Evolutionary conservation across 2,888 invertebrate species (phyloP), one percentile per base, ranked within the genome.

Genomic region (Fragum sueziense): DNA sequence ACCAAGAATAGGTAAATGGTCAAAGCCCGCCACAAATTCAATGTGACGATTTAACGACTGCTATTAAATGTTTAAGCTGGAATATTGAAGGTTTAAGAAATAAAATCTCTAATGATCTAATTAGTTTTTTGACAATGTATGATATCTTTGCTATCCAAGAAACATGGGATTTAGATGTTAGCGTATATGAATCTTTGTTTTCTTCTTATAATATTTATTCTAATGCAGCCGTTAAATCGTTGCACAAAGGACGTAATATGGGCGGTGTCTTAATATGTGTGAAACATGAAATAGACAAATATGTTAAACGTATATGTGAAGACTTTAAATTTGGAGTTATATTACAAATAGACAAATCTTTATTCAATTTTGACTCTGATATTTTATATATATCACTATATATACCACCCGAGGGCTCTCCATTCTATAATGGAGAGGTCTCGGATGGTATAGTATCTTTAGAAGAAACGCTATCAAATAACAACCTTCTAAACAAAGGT

Each of bases 101-200:
- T 20, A 74, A 74, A 68, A 9, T 74, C 6, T 73, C 25, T 22
- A 25, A 20, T 65, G 65, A 73, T 34, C 11, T 73, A 34, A 33
- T 17, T 41, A n/a, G 47, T 41, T 25, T 37, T n/a, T 1, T 74
- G 9, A 27, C 22, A 29, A 22, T 0, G n/a, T 74, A 27, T 59
- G 74, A 74, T 31, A 54, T 74, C 14, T 20, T 74, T 57, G 37
- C 54, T 22, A 0, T 74, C 0, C 67, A 68, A 68, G 68, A 74
- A 47, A 74, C 74, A 14, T 74, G 68, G 74, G 41, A 41, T 29
- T 41, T 22, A 9, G 59, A 74, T 22, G 22, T n/a, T 14, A 9
- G 37, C 11, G 22, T 59, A 31, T 52, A 20, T 20, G 20, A 6
- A 9, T 25, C 22, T 9, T 27, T 54, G 27, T 68, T 74, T 29